Conservation (phyloP, 2,113 vertebrate species). For the Caretta caretta region DNA sequence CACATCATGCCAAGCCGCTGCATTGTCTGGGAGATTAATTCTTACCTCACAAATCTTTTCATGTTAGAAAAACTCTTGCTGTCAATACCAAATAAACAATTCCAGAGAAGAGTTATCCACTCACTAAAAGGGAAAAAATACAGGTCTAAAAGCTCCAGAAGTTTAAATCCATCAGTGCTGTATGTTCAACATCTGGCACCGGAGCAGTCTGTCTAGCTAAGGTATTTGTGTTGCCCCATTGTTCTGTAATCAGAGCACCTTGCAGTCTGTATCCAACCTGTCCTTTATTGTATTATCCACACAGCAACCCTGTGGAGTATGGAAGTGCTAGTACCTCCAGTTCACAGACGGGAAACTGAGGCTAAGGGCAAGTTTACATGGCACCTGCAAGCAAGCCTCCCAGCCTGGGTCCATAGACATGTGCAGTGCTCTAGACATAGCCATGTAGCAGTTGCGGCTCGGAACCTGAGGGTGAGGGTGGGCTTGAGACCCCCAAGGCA, state of each 20-base stretch:
- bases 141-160: background rate
- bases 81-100: background rate
- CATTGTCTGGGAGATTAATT: rapidly evolving
- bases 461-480: background rate
- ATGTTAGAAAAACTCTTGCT: background rate
- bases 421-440: background rate
- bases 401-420: background rate
- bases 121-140: slow-evolving; percentile 5
- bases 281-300: background rate
- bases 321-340: no score
- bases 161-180: background rate
- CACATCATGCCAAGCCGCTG: background rate
- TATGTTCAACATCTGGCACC: background rate
- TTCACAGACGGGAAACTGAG: background rate
- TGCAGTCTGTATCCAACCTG: background rate
- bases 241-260: background rate
- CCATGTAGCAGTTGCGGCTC: no score
- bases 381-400: rapidly evolving
- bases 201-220: background rate
- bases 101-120: background rate
- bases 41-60: slow-evolving; percentile 1
- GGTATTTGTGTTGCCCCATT: background rate
- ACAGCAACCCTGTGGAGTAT: background rate
- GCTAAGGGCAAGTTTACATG: background rate
- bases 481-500: no score